Conservation (phyloP, 2,797 vertebrate species). For the Galagoides demidoff region DNA sequence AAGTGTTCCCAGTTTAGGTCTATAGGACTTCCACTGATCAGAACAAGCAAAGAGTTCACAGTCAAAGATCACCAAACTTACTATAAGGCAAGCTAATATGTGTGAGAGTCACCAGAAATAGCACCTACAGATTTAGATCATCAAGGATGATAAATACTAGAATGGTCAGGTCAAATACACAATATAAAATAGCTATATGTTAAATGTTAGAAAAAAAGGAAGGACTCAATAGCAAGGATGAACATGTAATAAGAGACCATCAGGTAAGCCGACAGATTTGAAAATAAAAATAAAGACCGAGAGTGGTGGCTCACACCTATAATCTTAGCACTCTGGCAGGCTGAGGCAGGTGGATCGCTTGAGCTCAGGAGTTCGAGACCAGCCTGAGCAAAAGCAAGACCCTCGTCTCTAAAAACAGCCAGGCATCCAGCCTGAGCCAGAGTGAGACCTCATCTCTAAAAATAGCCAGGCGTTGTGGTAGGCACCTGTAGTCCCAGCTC, state of each 20-base stretch:
- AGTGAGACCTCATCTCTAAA: too few species aligned
- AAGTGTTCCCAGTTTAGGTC: not conserved
- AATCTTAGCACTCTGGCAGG: too few species aligned
- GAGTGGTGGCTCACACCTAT: too few species aligned
- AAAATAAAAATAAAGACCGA: constrained; percentile 23
- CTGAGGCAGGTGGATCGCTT: too few species aligned
- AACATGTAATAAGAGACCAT: constrained; percentile 8
- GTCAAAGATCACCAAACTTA: constrained; percentile 44
- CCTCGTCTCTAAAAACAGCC: too few species aligned
- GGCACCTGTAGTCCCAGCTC: too few species aligned
- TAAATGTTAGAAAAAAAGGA: constrained; percentile 33
- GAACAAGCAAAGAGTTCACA: constrained; percentile 39
- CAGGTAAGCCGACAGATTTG: not conserved
- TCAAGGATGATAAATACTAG: not conserved
- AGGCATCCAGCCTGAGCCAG: too few species aligned
- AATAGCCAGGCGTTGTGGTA: too few species aligned
- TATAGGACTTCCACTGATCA: not conserved
- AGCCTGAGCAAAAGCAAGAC: too few species aligned
- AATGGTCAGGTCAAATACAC: not conserved
- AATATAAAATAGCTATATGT: constrained; percentile 19
- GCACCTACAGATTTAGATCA: not conserved
- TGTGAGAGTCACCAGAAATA: constrained; percentile 35
- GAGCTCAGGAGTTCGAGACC: too few species aligned
- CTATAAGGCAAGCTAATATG: constrained; percentile 24
- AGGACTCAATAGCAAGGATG: not conserved